Percentiles rank a stretch among this genome's conserved stretches.
These are phyloP conservation scores for Phyto melanocephala DNA, from an alignment of 2,888 invertebrate species.

Conservation along the genomic window DNA sequence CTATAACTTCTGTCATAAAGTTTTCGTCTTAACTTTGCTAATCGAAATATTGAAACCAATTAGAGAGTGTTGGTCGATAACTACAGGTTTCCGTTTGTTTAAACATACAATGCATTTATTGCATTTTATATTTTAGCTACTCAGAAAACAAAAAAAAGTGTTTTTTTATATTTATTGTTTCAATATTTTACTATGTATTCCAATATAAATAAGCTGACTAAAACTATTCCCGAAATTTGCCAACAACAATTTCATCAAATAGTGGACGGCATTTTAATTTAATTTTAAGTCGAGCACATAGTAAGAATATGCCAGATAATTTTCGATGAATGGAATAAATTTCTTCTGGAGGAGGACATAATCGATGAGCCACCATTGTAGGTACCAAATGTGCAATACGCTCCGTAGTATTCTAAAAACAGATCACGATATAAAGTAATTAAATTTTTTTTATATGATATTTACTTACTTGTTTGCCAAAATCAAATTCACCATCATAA, in stretches of 20 bases:
- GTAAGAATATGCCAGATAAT: constrained; percentile 94
- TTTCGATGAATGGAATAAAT: constrained; percentile 98
- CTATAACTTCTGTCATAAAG: too few species aligned
- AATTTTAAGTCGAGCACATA: constrained; percentile 92
- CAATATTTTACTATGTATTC: background rate
- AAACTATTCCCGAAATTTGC: constrained; percentile 45
- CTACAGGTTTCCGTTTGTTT: too few species aligned
- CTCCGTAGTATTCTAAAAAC: constrained; percentile 82
- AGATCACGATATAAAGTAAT: constrained; percentile 28
- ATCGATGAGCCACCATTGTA: constrained; percentile 94
- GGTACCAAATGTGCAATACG: constrained; percentile 93
- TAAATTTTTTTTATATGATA: background rate
- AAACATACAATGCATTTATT: background rate
- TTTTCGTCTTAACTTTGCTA: too few species aligned
- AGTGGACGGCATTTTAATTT: constrained; percentile 89
- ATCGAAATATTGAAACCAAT: too few species aligned
- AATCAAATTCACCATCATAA: constrained; percentile 89
- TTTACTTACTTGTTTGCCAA: constrained; percentile 85
- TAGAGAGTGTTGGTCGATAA: too few species aligned
- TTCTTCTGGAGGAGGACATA: constrained; percentile 98
- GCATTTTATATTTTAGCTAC: background rate
- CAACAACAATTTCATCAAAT: constrained; percentile 87
- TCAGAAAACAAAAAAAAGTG: background rate
- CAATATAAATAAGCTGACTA: background rate
- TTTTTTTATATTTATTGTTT: background rate